phyloP scores from a whole-genome alignment of 92 coral and sea anemone species.

The Epizoanthus rinbou region DNA sequence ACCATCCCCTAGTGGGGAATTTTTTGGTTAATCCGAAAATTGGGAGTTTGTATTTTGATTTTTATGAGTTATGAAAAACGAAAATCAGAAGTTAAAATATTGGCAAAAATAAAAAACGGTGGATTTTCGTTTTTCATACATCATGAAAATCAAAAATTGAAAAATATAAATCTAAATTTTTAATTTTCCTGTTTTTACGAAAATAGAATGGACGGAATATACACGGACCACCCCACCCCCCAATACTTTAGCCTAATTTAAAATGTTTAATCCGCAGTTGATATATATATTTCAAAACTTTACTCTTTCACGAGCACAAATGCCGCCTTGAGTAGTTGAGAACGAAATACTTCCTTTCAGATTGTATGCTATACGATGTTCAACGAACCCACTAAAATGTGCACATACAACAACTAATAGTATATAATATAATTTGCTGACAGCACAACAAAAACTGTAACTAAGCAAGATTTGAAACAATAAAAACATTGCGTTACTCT shows the following conservation, averaged over 20 bases:
- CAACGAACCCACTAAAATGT: no score
- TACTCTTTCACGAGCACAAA: no score
- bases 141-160: background rate
- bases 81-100: background rate
- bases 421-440: background rate
- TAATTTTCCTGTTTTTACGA: conserved; percentile 6
- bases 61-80: background rate
- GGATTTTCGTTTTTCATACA: background rate
- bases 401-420: background rate
- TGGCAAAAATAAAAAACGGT: background rate
- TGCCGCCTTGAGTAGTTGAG: no score
- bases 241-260: no score
- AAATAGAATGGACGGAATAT: conserved; percentile 18
- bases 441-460: no score
- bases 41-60: background rate
- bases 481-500: no score
- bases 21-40: background rate
- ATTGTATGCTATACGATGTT: no score
- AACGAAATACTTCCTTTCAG: no score
- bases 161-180: background rate
- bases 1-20: no score
- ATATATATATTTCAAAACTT: no score
- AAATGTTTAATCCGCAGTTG: no score
- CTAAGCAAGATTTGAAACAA: no score
- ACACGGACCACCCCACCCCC: background rate